These are phyloP conservation scores for Euwallacea similis DNA, from an alignment of 1,140 invertebrate genomes.

Conservation along the genomic window DNA sequence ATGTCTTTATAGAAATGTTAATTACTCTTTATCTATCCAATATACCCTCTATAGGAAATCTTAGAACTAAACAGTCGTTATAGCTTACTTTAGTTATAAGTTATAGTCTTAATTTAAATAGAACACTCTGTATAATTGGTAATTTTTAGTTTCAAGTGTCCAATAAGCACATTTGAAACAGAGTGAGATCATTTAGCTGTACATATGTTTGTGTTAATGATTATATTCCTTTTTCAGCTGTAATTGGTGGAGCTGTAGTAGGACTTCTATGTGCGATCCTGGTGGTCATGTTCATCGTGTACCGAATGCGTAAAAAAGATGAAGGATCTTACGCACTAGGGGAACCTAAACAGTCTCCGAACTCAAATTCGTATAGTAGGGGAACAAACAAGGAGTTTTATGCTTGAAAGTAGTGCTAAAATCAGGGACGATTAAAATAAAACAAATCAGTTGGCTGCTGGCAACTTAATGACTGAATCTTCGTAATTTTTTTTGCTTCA, in stretches of 20 bases:
- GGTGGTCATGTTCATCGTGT: slow-evolving; percentile 99
- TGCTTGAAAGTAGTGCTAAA: slow-evolving; percentile 71
- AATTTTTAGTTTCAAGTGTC: background rate
- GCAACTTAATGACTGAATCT: slow-evolving; percentile 48
- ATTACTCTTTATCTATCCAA: too few relatives aligned
- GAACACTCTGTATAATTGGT: too few relatives aligned
- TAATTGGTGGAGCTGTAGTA: slow-evolving; percentile 97
- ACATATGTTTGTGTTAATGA: background rate
- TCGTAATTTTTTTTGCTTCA: slow-evolving; percentile 7
- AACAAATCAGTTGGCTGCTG: slow-evolving; percentile 44
- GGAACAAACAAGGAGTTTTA: slow-evolving; percentile 92
- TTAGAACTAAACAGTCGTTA: too few relatives aligned
- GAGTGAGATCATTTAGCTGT: background rate
- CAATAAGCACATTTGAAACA: background rate
- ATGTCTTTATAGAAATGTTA: too few relatives aligned
- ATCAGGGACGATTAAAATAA: slow-evolving; percentile 42
- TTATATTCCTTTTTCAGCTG: slow-evolving; percentile 70
- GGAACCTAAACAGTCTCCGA: slow-evolving; percentile 92
- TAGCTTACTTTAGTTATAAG: too few relatives aligned
- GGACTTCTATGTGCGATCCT: slow-evolving; percentile 95
- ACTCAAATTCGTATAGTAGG: slow-evolving; percentile 86
- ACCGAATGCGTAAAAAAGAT: slow-evolving; percentile 99
- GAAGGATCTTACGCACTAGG: slow-evolving; percentile 98
- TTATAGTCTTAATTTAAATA: too few relatives aligned
- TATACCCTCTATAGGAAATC: too few relatives aligned